Base-by-base conservation (phyloP, 1,140 invertebrate species). In the Pseudobourletiella spinata region DNA sequence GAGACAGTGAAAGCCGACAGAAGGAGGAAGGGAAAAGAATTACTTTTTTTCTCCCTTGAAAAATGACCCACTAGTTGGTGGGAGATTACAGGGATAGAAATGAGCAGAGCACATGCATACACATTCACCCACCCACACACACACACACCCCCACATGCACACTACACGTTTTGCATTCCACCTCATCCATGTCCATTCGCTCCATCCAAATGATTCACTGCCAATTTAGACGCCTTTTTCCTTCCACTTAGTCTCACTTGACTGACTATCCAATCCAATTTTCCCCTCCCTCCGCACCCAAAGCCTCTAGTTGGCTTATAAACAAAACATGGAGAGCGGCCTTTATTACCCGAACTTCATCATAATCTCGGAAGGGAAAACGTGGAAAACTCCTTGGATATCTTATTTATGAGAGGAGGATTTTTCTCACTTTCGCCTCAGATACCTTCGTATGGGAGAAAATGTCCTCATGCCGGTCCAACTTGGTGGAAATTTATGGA, bases 31-130 rank as follows among this genome's bases (percentile, higher is more conserved):
- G 29, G n/a, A 30, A n/a, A 39, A 39, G 32, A 11, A 8, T 39
- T 39, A n/a, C n/a, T n/a, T 39, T n/a, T 39, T 39, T 39, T 39
- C 20, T 39, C 20, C 16, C 30, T 29, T 58, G 57, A 58, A 58
- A 46, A 58, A 58, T 58, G 57, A 28, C 57, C 57, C 57, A 58
- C 57, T 44, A 46, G 57, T 58, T 58, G 57, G 57, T 54, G 25
- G 11, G 24, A 44, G 57, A 58, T 57, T 32, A 42, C 4, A 42
- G 54, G 24, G 29, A 42, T 18, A 48, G 46, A 48, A 18, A 24
- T n/a, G n/a, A n/a, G n/a, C 46, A 48, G 29, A 57, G 29, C 15
- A 57, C 18, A 57, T n/a, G n/a, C n/a, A n/a, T n/a, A n/a, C n/a
- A n/a, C n/a, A n/a, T n/a, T n/a, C n/a, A n/a, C n/a, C n/a, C n/a